Evolutionary conservation across 2,113 vertebrate genomes (phyloP).

Genomic region (Heliornis fulica): DNA sequence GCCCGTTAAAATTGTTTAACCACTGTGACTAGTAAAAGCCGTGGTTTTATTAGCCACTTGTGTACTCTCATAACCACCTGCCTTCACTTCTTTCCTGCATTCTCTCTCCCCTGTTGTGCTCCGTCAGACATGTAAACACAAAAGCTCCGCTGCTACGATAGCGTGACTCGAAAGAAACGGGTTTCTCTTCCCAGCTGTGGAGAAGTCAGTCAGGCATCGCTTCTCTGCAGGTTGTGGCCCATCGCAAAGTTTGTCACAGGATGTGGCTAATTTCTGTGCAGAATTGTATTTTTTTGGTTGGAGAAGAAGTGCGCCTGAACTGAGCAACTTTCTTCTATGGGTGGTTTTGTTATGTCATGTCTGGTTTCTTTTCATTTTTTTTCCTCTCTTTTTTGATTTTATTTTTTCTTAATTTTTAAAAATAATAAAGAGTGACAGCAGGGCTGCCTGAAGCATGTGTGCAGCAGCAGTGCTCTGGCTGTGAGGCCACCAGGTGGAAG

Average conservation of each 20-base stretch:
- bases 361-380: background rate
- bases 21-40: conserved; percentile 18
- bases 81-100: background rate
- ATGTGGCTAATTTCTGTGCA: background rate
- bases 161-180: background rate
- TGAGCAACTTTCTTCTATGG: background rate
- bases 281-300: background rate
- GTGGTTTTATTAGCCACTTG: conserved; percentile 19
- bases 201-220: background rate
- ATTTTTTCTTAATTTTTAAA: background rate
- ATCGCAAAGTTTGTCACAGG: background rate
- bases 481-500: background rate
- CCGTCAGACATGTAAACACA: rapidly evolving
- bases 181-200: background rate
- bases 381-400: too few species aligned
- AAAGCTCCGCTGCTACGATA: background rate
- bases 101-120: background rate
- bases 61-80: background rate
- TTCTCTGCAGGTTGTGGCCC: background rate
- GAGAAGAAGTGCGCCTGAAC: background rate
- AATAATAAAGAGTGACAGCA: background rate
- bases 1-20: background rate
- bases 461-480: background rate
- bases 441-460: background rate
- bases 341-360: background rate